phyloP scores from a whole-genome alignment of 1,140 invertebrate genomes.

The Parasteatoda tepidariorum region DNA sequence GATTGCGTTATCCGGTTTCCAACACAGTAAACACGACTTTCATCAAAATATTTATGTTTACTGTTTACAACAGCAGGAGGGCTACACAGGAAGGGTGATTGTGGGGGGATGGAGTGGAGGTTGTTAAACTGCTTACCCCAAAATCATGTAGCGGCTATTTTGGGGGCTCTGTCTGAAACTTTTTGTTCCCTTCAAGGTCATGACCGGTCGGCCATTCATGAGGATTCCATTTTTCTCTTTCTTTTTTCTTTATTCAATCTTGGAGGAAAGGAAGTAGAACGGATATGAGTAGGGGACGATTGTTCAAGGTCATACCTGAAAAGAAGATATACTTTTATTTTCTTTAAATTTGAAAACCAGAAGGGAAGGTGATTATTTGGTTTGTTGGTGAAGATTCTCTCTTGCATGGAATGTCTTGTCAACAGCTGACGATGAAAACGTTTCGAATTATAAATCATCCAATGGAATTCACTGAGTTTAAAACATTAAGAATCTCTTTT shows the following conservation, averaged over 20 bases:
- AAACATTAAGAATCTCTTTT: too few relatives aligned
- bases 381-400: too few relatives aligned
- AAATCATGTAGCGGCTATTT: not conserved
- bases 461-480: too few relatives aligned
- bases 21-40: too few relatives aligned
- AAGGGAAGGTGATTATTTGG: too few relatives aligned
- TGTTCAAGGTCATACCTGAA: constrained; percentile 25
- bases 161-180: not conserved
- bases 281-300: not conserved
- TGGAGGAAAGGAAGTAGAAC: not conserved
- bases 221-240: not conserved
- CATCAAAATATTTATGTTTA: constrained; percentile 31
- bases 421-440: too few relatives aligned
- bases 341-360: too few relatives aligned
- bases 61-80: not conserved
- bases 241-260: not conserved
- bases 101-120: not conserved
- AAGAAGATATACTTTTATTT: not conserved
- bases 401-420: too few relatives aligned
- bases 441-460: too few relatives aligned
- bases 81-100: not conserved
- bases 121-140: not conserved
- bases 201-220: not conserved
- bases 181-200: constrained; percentile 26
- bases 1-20: too few relatives aligned